Conservation (phyloP, 2,797 vertebrate species). For the Cetoscarus ocellatus region DNA sequence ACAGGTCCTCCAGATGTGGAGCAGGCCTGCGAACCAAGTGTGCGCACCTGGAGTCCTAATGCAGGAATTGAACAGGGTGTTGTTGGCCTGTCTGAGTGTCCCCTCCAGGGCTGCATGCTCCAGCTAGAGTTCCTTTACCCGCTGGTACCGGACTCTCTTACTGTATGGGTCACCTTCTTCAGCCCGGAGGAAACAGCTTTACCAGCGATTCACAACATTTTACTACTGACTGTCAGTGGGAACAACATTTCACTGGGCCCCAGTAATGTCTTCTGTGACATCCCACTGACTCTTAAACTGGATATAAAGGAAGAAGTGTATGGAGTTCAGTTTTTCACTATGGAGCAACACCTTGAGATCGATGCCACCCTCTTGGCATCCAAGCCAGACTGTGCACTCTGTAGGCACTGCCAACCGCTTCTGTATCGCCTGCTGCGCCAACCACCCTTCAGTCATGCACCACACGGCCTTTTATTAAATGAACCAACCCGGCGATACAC, state of each 20-base stretch:
- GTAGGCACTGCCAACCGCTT: slow-evolving; percentile 88
- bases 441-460: slow-evolving; percentile 86
- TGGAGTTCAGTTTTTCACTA: slow-evolving; percentile 95
- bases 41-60: slow-evolving; percentile 97
- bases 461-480: slow-evolving; percentile 81
- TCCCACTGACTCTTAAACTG: slow-evolving; percentile 93
- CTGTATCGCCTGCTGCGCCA: slow-evolving; percentile 90
- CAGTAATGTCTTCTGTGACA: slow-evolving; percentile 95
- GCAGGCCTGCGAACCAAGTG: slow-evolving; percentile 95
- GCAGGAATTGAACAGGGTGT: slow-evolving; percentile 86
- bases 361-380: slow-evolving; percentile 96
- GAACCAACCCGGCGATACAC: slow-evolving; percentile 89
- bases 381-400: slow-evolving; percentile 84
- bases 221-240: slow-evolving; percentile 90
- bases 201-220: slow-evolving; percentile 94
- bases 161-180: slow-evolving; percentile 96
- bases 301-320: slow-evolving; percentile 89
- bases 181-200: slow-evolving; percentile 91
- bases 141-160: slow-evolving; percentile 92
- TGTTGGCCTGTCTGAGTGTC: slow-evolving; percentile 91
- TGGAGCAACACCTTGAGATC: slow-evolving; percentile 96
- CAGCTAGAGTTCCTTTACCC: slow-evolving; percentile 93
- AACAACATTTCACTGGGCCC: slow-evolving; percentile 94
- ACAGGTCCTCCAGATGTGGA: slow-evolving; percentile 96
- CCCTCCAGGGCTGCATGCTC: slow-evolving; percentile 95